These are phyloP conservation scores for Zygogramma bicolorata DNA, from an alignment of 2,888 invertebrate genomes.

Conservation along the genomic window DNA sequence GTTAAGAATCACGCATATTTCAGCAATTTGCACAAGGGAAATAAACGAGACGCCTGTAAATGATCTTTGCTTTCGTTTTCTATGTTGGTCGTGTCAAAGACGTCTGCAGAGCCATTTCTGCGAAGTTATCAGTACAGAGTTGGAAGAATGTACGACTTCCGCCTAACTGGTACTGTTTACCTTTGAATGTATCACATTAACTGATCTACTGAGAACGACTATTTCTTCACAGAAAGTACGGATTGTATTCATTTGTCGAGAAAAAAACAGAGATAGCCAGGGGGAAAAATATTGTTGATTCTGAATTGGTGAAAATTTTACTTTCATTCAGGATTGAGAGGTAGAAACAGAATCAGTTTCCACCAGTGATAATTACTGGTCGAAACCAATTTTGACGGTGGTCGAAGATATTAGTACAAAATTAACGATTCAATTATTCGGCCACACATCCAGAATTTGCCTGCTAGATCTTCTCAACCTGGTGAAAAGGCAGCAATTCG, in stretches of 20 bases:
- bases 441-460: too few species aligned
- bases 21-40: not conserved
- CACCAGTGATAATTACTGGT: too few species aligned
- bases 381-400: too few species aligned
- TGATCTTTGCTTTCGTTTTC: not conserved
- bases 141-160: not conserved
- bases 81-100: not conserved
- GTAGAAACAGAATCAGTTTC: too few species aligned
- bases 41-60: not conserved
- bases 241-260: not conserved
- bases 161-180: not conserved
- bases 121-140: not conserved
- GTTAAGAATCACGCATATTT: constrained; percentile 6
- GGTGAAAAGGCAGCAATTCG: too few species aligned
- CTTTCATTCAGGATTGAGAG: too few species aligned
- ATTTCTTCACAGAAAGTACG: not conserved
- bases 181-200: not conserved
- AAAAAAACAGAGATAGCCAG: too few species aligned
- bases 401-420: too few species aligned
- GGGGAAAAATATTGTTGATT: too few species aligned
- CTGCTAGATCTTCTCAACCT: too few species aligned
- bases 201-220: not conserved
- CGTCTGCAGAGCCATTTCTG: not conserved
- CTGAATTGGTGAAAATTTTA: too few species aligned
- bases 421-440: too few species aligned